Base-by-base conservation (phyloP, 2,113 vertebrate species). In the Passer domesticus region DNA sequence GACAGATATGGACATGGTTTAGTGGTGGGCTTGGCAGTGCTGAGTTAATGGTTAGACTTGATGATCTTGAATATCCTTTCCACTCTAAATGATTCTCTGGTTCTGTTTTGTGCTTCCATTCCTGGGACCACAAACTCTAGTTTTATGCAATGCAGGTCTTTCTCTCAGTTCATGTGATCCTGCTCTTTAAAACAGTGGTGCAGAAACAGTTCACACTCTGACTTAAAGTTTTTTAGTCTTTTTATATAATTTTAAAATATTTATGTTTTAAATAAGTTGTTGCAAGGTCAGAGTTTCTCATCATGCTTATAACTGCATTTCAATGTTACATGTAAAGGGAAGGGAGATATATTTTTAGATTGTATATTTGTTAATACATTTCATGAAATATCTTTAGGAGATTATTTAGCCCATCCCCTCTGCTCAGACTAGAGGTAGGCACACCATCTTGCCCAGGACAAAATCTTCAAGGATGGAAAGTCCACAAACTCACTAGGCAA, bases 21-120 rank as follows among this genome's bases (percentile, higher is more conserved):
- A 68, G n/a, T 41, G 46, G 5, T 41, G 39, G 7, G 27, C 9
- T 47, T 62, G 53, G n/a, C 14, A 68, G 11, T 62, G 28, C 28
- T 75, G 24, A 19, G 5, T 41, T 60, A 9, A 31, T 46, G 35
- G 18, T 25, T 41, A 13, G 11, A 35, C 20, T 53, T 1, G 0
- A 33, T 64, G 27, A 14, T 39, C 39, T 68, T 18, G 28, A 82
- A n/a, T 21, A 25, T 58, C 4, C 41, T 41, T 41, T 41, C 43
- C 43, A 43, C 43, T 15, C 43, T 43, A 43, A 43, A 43, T 60
- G 7, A 21, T 47, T 89, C 13, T 60, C 7, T 41, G 13, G 4
- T 41, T 83, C 17, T 83, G 17, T 47, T 83, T 47, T 35, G 17
- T 37, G 7, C 22, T 86, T 93, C 15, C 12, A 15, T 72, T 89